These are phyloP conservation scores for Actinemys pallida DNA, from an alignment of 2,113 vertebrate genomes.

Conservation along the genomic window DNA sequence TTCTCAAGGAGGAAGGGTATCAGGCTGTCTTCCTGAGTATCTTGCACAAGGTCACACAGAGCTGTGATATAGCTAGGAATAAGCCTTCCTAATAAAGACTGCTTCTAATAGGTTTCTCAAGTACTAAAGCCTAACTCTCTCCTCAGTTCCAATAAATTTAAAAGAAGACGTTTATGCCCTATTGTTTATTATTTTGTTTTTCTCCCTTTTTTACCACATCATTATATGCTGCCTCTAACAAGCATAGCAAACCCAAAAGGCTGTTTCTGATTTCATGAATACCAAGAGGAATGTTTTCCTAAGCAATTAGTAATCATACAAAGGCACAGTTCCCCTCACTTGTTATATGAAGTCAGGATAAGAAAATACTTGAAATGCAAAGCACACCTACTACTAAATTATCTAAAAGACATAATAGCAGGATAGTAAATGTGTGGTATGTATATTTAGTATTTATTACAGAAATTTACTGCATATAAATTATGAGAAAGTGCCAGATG, in stretches of 20 bases:
- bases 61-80: not conserved
- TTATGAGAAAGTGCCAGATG: conserved; percentile 54
- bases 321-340: not conserved
- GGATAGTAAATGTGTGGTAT: conserved; percentile 53
- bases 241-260: not conserved
- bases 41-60: not conserved
- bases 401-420: conserved; percentile 57
- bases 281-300: conserved; percentile 44
- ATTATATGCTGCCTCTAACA: conserved; percentile 13
- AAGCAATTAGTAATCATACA: conserved; percentile 52
- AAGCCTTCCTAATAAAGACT: not conserved
- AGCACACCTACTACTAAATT: conserved; percentile 41
- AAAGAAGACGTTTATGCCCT: not conserved
- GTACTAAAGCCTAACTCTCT: not conserved
- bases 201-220: not conserved
- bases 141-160: not conserved
- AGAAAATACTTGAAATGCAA: conserved; percentile 64
- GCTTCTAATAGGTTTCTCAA: not conserved
- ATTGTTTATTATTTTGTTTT: conserved; percentile 35
- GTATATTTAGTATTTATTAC: conserved; percentile 68
- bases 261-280: conserved; percentile 59
- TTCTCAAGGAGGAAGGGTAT: not conserved
- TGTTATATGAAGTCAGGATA: conserved; percentile 11
- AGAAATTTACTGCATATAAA: conserved; percentile 56
- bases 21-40: not conserved